Conservation (phyloP, 2,888 invertebrate species). For the Mesorhabditis sp. region DNA sequence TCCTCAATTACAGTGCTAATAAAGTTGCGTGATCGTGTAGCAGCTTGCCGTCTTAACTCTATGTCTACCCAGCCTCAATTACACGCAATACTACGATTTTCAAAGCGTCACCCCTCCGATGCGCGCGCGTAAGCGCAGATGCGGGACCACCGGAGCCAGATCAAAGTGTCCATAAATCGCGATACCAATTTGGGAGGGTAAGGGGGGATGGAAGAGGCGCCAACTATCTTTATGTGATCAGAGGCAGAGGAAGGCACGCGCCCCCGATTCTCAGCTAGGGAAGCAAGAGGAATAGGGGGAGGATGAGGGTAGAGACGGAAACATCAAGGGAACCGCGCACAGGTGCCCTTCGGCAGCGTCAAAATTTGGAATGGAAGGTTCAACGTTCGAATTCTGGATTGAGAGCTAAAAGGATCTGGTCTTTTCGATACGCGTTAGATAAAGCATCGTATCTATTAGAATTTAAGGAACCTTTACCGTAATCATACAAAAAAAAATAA, state of each 20-base stretch:
- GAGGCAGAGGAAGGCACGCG: conserved; percentile 8
- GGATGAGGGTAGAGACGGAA: not conserved
- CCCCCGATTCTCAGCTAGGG: not conserved
- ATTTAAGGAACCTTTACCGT: no score
- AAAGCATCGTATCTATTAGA: no score
- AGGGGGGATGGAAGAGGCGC: conserved; percentile 3
- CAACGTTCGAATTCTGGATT: no score
- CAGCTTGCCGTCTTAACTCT: no score
- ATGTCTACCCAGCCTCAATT: no score
- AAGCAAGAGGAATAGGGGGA: conserved; percentile 5
- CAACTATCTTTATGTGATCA: conserved; percentile 3
- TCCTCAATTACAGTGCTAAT: no score
- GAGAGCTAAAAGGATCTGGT: no score
- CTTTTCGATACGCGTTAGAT: no score
- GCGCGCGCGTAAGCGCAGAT: not conserved
- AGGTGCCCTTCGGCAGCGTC: not conserved
- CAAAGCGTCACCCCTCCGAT: not conserved
- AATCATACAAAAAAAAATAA: not conserved
- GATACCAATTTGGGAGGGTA: conserved; percentile 9
- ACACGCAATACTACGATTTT: no score
- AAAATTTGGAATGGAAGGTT: not conserved
- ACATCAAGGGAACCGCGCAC: not conserved
- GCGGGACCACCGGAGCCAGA: not conserved
- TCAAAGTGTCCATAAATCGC: not conserved
- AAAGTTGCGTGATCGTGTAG: no score